Conservation (phyloP, 1,140 invertebrate genomes). For the Cecropterus lyciades region DNA sequence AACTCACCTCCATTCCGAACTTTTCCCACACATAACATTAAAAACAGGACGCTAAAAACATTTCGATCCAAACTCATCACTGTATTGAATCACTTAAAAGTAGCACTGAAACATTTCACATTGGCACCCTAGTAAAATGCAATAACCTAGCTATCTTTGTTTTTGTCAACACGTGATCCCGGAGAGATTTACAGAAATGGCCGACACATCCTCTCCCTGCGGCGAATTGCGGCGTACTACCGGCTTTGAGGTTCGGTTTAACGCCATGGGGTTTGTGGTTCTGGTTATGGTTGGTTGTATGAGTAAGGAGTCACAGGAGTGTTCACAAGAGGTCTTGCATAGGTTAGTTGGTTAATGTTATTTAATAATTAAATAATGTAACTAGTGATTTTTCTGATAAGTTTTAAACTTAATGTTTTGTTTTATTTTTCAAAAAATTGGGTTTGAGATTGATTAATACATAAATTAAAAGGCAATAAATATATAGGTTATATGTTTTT, state of each 20-base stretch:
- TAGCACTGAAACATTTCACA: conserved; percentile 25
- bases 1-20: conserved; percentile 65
- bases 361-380: no score
- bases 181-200: conserved; percentile 21
- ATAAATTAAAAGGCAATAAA: no score
- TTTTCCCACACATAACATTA: conserved; percentile 51
- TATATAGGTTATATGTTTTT: no score
- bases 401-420: no score
- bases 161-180: conserved; percentile 28
- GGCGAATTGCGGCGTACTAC: conserved; percentile 25
- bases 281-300: background rate
- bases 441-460: no score
- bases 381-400: no score
- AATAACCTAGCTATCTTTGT: conserved; percentile 3
- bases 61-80: conserved; percentile 62
- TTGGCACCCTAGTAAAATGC: conserved; percentile 11
- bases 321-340: no score
- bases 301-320: no score
- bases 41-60: conserved; percentile 49
- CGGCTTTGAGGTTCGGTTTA: conserved; percentile 10
- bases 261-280: conserved; percentile 7
- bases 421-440: no score
- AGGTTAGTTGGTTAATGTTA: no score
- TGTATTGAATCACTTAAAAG: conserved; percentile 40
- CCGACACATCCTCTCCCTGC: conserved; percentile 30